Base-by-base conservation (phyloP, 2,797 vertebrate species). In the Sphenopsis melanotis region DNA sequence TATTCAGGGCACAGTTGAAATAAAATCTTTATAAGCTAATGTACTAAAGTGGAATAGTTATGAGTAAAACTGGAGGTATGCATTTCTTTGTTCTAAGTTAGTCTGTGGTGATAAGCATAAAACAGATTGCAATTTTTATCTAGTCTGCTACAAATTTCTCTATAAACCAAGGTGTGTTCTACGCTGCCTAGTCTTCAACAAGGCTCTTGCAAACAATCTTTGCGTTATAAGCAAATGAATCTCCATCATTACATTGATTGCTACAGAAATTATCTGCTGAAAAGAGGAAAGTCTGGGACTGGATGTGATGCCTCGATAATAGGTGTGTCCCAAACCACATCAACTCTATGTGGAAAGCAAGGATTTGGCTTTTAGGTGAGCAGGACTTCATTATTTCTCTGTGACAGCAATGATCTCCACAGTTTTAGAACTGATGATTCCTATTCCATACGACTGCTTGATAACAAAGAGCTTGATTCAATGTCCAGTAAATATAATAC, bases 21-120 rank as follows among this genome's bases (percentile, higher is more conserved):
- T 83, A 91, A 95, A 92, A 94, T 49, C 72, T 91, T 87, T 86
- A 81, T 81, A 87, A 91, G 37, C 15, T 59, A 75, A 81, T 66
- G 30, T 60, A 72, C 36, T 78, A 59, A 91, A 88, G 34, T 49
- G 27, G 36, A 85, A 95, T 69, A 49, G 47, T 61, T 81, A 47
- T 2, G 3, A 69, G 32, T 41, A 75, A 89, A 87, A 69, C 22
- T 27, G 12, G 15, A 92, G 22, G 34, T 77, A 50, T 72, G 41
- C 19, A 69, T 87, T 92, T 93, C 90, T 89, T 93, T 93, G 41
- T 77, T 87, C 36, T 44, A 78, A 85, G 23, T 68, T 75, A 47
- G 26, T 68, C 44, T 63, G 17, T 69, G 65, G 18, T 72, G 61
- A 75, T 59, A 13, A 52, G 10, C 6, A 1, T 60, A 41, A 79